A percentile compares a stretch with the other conserved stretches of the same genome.
Evolutionary conservation across 2,888 invertebrate species (phyloP).

Genomic region (Nemotelus nigrinus): DNA sequence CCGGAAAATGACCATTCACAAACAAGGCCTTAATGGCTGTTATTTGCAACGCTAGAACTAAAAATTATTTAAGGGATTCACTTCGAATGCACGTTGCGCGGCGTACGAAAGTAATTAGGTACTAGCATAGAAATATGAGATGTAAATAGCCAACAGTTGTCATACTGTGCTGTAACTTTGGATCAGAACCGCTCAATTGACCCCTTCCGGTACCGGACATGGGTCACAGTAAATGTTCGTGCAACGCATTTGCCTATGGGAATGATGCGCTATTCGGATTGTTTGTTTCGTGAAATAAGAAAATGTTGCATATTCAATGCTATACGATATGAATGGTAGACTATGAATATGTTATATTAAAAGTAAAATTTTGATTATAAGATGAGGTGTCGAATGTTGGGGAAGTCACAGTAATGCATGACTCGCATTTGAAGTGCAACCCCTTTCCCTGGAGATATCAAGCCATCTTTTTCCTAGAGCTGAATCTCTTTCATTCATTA

Average conservation of each 20-base stretch:
- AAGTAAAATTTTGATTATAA: no score
- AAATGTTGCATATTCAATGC: no score
- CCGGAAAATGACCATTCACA: slow-evolving; percentile 7
- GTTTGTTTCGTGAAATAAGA: neutral
- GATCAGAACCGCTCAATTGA: slow-evolving; percentile 54
- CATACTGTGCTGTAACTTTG: slow-evolving; percentile 11
- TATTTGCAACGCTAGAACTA: neutral
- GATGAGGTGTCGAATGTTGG: no score
- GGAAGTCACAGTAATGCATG: no score
- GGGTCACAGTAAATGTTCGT: slow-evolving; percentile 46
- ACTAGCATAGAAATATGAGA: slow-evolving; percentile 18
- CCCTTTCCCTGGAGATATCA: no score
- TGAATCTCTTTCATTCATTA: no score
- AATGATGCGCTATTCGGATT: neutral
- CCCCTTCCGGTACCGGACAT: slow-evolving; percentile 57
- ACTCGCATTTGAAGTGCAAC: no score
- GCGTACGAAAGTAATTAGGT: slow-evolving; percentile 16
- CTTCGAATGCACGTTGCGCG: neutral
- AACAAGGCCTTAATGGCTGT: neutral
- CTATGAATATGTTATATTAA: no score
- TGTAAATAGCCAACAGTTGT: slow-evolving; percentile 41
- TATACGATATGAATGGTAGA: no score
- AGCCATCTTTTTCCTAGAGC: no score
- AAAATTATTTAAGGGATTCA: slow-evolving; percentile 6
- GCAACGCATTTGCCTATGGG: slow-evolving; percentile 15